A percentile compares a stretch with the other conserved stretches of the same genome.
Conservation (phyloP, 2,888 invertebrate genomes). For the Zele albiditarsus region DNA sequence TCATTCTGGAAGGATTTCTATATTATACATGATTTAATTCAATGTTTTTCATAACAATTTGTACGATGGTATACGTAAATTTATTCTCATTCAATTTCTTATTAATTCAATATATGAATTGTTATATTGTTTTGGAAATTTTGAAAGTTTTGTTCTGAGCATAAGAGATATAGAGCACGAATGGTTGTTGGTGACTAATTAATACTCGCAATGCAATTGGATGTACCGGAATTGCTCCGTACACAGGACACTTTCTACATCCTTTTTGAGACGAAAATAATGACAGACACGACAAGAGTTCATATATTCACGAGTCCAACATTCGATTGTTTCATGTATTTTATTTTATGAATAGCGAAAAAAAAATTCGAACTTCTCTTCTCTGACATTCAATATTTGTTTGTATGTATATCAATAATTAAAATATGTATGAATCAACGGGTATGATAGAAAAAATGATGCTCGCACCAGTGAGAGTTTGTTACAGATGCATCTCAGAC, state of each 20-base stretch:
- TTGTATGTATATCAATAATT: background rate
- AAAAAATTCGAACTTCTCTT: background rate
- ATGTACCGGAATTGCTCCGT: conserved; percentile 35
- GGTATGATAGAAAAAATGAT: background rate
- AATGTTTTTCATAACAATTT: background rate
- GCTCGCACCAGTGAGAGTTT: background rate
- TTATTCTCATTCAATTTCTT: background rate
- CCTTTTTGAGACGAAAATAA: conserved; percentile 42
- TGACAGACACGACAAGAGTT: background rate
- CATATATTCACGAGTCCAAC: conserved; percentile 2
- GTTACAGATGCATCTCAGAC: conserved; percentile 27
- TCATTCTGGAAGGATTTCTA: background rate
- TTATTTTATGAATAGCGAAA: conserved; percentile 12
- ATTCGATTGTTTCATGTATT: conserved; percentile 13
- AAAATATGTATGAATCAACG: background rate
- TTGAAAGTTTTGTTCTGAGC: conserved; percentile 13
- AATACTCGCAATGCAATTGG: conserved; percentile 50
- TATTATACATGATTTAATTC: background rate
- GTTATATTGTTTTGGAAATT: conserved; percentile 13
- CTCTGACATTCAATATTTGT: background rate
- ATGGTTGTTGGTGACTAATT: conserved; percentile 47
- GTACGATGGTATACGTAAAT: background rate
- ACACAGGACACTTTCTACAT: conserved; percentile 51
- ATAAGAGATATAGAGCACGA: conserved; percentile 2
- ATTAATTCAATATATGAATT: conserved; percentile 8